These are phyloP conservation scores for Cephalopholis sonnerati DNA, from an alignment of 2,113 vertebrate species.

Conservation along the genomic window DNA sequence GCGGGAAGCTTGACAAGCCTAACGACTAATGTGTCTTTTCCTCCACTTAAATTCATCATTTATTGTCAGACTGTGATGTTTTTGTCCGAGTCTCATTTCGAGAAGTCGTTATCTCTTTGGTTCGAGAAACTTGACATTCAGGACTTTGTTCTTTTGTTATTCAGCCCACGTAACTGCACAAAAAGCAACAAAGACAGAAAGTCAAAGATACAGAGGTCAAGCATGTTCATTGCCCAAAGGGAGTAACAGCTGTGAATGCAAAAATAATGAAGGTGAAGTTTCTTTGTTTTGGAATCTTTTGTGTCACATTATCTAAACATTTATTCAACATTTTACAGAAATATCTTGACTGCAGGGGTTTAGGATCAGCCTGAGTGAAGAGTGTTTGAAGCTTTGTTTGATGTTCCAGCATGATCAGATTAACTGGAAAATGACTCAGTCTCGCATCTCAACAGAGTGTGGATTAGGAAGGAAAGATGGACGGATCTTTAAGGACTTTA, in stretches of 20 bases:
- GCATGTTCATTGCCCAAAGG: neutral
- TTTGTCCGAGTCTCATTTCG: neutral
- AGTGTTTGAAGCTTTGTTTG: constrained; percentile 11
- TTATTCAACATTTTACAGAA: constrained; percentile 4
- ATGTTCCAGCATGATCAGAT: constrained; percentile 47
- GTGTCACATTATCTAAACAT: constrained; percentile 16
- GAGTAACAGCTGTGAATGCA: neutral
- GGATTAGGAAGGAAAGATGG: constrained; percentile 1
- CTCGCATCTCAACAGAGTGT: neutral
- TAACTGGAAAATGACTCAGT: constrained; percentile 46
- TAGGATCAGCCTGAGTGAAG: constrained; percentile 1
- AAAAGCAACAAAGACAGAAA: constrained; percentile 1
- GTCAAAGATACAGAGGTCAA: constrained; percentile 23
- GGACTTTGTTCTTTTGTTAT: neutral
- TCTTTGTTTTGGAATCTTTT: neutral
- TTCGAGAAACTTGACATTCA: neutral
- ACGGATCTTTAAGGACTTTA: neutral
- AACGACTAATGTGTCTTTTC: neutral
- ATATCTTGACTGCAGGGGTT: neutral
- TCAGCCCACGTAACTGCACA: constrained; percentile 2
- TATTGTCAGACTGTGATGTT: neutral
- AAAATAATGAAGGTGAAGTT: constrained; percentile 1
- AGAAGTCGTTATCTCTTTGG: neutral
- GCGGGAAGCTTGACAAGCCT: neutral
- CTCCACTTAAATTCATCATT: neutral